Evolutionary conservation across 1,140 invertebrate species (phyloP).

Genomic region (Drosophila varians): DNA sequence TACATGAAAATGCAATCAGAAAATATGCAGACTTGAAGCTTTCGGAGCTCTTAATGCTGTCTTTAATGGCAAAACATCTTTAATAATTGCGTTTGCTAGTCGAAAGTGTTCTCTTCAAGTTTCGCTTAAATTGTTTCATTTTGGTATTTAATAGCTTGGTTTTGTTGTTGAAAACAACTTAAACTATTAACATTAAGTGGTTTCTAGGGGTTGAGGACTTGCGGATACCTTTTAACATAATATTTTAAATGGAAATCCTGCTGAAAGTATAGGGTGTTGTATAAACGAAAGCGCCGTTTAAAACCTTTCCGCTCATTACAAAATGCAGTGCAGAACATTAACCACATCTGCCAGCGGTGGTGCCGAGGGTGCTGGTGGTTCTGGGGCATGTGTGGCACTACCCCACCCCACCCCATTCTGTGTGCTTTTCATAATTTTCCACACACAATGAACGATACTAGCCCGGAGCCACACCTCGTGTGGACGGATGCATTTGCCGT

Average conservation of each 20-base stretch:
- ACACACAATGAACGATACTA: slow-evolving; percentile 59
- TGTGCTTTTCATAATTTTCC: slow-evolving; percentile 68
- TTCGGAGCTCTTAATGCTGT: slow-evolving; percentile 15
- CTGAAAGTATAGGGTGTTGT: not conserved
- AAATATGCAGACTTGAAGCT: slow-evolving; percentile 28
- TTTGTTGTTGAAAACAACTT: not conserved
- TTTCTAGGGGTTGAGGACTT: not conserved
- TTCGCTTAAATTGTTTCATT: too few species aligned
- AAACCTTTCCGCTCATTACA: slow-evolving; percentile 73
- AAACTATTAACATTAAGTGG: not conserved
- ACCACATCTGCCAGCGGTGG: slow-evolving; percentile 47
- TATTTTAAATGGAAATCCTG: too few species aligned
- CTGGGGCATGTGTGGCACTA: slow-evolving; percentile 11
- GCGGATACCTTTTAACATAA: too few species aligned
- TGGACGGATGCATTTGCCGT: slow-evolving; percentile 39
- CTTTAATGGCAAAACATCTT: not conserved
- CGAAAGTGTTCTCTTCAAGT: not conserved
- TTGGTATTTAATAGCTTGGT: not conserved
- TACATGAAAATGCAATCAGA: slow-evolving; percentile 35
- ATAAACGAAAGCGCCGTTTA: slow-evolving; percentile 22
- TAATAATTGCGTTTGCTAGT: not conserved
- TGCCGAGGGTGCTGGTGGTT: slow-evolving; percentile 5
- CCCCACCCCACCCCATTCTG: slow-evolving; percentile 29
- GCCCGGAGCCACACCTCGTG: slow-evolving; percentile 47
- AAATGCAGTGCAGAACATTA: slow-evolving; percentile 60